Conservation (phyloP, 2,888 invertebrate genomes). For the Elegia similella region DNA sequence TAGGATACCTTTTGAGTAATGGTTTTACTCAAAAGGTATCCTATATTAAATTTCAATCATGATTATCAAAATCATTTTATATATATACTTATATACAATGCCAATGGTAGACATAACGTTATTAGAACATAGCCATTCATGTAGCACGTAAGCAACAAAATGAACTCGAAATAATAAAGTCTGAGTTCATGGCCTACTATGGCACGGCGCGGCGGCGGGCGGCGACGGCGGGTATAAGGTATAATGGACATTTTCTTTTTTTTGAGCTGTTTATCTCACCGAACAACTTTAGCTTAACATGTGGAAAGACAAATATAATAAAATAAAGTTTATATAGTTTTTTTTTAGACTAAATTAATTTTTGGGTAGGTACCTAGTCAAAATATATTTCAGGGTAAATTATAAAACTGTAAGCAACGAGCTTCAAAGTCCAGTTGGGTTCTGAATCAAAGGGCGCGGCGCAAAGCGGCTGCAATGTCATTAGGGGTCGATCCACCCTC, state of each 20-base stretch:
- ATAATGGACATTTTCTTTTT: slow-evolving; percentile 26
- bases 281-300: too few species aligned
- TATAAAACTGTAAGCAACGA: background rate
- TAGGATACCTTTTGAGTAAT: too few species aligned
- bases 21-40: too few species aligned
- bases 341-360: background rate
- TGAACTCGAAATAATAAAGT: slow-evolving; percentile 69
- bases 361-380: background rate
- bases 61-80: too few species aligned
- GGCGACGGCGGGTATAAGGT: too few species aligned
- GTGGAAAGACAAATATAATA: too few species aligned
- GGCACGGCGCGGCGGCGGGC: slow-evolving; percentile 40
- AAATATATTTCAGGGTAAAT: background rate
- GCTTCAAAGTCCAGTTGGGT: slow-evolving; percentile 13
- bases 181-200: slow-evolving; percentile 64
- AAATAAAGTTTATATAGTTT: too few species aligned
- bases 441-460: slow-evolving; percentile 40
- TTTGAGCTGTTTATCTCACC: background rate
- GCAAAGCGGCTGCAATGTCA: slow-evolving; percentile 53
- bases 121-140: slow-evolving; percentile 25
- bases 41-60: too few species aligned
- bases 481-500: slow-evolving; percentile 77
- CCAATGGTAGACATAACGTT: background rate
- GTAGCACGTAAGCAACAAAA: slow-evolving; percentile 46
- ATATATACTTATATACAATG: too few species aligned